Conservation (phyloP, 1,140 invertebrate species). For the Zaprionus capensis region DNA sequence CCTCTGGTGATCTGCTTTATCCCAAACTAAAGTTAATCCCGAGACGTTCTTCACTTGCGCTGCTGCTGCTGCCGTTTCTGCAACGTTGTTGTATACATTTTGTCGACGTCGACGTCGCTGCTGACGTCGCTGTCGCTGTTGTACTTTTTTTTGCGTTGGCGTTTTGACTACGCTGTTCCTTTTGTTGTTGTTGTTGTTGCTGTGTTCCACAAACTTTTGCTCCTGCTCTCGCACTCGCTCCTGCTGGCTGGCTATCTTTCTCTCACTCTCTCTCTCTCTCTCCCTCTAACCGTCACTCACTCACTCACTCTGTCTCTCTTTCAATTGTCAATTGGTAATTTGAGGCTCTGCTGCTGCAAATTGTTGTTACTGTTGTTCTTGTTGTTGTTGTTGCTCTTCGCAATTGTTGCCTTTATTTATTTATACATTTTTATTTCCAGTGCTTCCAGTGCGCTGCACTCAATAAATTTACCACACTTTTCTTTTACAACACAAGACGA, state of each 20-base stretch:
- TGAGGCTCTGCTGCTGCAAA: constrained; percentile 1
- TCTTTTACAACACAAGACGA: constrained; percentile 35
- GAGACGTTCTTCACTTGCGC: not conserved
- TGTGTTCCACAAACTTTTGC: not conserved
- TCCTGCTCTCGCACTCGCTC: constrained; percentile 2
- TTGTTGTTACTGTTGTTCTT: not conserved
- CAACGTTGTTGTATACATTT: constrained; percentile 54
- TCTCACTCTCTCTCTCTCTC: not conserved
- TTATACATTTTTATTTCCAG: constrained; percentile 14
- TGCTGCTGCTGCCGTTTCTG: constrained; percentile 15
- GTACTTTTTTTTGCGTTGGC: constrained; percentile 32
- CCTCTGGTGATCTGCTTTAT: not conserved
- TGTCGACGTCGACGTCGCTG: constrained; percentile 39
- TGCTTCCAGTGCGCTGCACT: not conserved
- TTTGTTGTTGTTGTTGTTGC: not conserved
- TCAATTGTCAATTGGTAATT: constrained; percentile 5
- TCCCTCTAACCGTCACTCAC: not conserved
- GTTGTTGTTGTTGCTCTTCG: too few species aligned
- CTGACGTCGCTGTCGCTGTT: constrained; percentile 16
- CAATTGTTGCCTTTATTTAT: constrained; percentile 9
- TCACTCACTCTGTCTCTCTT: constrained; percentile 5
- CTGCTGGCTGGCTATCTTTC: not conserved
- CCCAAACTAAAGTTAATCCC: not conserved
- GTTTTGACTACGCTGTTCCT: constrained; percentile 10
- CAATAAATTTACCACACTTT: constrained; percentile 13